A percentile compares a stretch with the other conserved stretches of the same genome.
phyloP scores from a whole-genome alignment of 2,888 invertebrate genomes.

The Gortyna flavago region DNA sequence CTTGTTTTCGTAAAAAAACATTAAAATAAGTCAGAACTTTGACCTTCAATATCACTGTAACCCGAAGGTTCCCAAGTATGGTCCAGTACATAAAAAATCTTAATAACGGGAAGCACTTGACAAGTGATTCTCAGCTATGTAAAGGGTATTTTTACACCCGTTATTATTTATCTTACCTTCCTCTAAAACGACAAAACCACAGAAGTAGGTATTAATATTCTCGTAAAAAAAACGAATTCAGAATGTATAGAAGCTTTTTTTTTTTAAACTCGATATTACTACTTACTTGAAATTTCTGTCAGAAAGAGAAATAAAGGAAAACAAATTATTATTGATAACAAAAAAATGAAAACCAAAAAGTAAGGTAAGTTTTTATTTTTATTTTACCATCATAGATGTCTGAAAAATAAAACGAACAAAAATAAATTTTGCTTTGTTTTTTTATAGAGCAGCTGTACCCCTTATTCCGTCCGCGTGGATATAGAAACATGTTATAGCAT shows the following conservation, averaged over 20 bases:
- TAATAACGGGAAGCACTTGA: not conserved
- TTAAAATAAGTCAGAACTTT: no score
- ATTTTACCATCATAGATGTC: constrained; percentile 35
- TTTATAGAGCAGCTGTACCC: not conserved
- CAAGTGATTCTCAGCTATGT: no score
- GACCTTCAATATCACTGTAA: no score
- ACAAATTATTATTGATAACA: not conserved
- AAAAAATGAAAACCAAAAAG: not conserved
- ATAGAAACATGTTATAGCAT: not conserved
- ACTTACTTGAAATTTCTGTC: constrained; percentile 40
- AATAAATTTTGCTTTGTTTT: not conserved
- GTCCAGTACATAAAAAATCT: no score
- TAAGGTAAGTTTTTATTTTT: not conserved
- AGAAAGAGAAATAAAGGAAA: not conserved
- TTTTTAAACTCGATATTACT: constrained; percentile 40
- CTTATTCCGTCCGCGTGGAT: not conserved
- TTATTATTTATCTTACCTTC: constrained; percentile 62
- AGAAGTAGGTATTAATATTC: not conserved
- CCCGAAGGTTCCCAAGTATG: no score
- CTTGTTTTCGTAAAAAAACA: no score
- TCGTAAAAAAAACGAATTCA: not conserved
- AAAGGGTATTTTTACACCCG: not conserved
- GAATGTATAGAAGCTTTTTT: constrained; percentile 48
- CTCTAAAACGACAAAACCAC: constrained; percentile 50
- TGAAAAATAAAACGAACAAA: constrained; percentile 16